Conservation (phyloP, 37 sponge, comb jelly and placozoan species). For the Tethya wilhelma region DNA sequence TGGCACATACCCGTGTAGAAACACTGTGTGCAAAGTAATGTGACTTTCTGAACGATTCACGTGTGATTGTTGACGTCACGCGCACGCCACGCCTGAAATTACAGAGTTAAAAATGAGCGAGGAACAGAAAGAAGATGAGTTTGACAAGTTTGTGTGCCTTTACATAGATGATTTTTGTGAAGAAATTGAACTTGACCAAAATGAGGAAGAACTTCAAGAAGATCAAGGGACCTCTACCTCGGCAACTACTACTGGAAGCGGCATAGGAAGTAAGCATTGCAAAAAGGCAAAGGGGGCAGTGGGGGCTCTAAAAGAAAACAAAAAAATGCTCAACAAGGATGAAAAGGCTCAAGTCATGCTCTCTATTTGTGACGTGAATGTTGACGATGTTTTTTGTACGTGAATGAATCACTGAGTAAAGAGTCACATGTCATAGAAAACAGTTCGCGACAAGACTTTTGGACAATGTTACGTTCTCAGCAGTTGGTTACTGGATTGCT, state of each 20-base stretch:
- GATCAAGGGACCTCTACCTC: constrained; percentile 1
- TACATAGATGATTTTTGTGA: constrained; percentile 22
- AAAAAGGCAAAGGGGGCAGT: neutral
- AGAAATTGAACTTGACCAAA: constrained; percentile 3
- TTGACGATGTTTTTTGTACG: constrained; percentile 2
- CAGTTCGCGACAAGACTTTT: neutral
- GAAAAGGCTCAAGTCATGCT: constrained; percentile 28
- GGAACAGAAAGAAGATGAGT: neutral
- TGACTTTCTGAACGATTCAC: too few relatives aligned
- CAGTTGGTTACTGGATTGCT: constrained; percentile 1
- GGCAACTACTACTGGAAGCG: neutral
- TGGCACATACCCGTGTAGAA: too few relatives aligned
- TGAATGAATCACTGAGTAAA: neutral
- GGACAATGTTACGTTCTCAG: neutral
- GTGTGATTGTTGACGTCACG: too few relatives aligned
- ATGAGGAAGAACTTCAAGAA: constrained; percentile 10
- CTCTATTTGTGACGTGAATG: constrained; percentile 5
- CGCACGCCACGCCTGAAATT: too few relatives aligned
- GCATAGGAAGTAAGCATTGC: constrained; percentile 3
- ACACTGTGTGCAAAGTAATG: too few relatives aligned
- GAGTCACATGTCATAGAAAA: neutral
- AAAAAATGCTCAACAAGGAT: constrained; percentile 12
- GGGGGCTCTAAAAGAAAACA: neutral
- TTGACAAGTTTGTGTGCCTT: neutral
- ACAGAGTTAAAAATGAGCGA: neutral